Evolutionary conservation across 2,113 vertebrate species (phyloP).

Genomic region (Chloebia gouldiae): DNA sequence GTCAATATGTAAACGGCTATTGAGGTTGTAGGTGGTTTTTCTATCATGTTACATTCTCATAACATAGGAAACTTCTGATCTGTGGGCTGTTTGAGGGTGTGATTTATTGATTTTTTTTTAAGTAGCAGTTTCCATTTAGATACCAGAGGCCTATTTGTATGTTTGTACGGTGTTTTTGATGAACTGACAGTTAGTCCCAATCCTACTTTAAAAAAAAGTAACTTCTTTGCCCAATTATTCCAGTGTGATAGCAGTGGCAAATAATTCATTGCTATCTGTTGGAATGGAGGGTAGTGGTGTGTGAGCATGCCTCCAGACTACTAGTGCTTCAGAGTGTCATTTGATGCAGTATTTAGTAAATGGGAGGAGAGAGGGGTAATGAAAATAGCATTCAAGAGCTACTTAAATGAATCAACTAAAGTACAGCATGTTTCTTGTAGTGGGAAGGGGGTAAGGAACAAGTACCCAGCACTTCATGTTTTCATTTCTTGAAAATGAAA

Average conservation of each 20-base stretch:
- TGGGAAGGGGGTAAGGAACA: not conserved
- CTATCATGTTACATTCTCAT: not conserved
- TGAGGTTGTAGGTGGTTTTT: not conserved
- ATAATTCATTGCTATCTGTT: not conserved
- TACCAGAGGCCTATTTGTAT: not conserved
- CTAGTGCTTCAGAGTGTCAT: not conserved
- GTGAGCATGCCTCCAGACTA: not conserved
- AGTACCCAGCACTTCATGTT: not conserved
- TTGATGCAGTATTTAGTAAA: not conserved
- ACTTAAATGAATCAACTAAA: not conserved
- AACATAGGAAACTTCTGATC: not conserved
- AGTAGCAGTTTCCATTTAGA: not conserved
- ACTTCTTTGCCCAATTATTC: not conserved
- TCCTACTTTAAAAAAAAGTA: not conserved
- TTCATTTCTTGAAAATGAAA: not conserved
- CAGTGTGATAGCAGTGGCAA: not conserved
- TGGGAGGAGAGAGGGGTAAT: not conserved
- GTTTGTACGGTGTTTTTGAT: not conserved
- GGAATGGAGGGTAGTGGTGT: not conserved
- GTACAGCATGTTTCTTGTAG: not conserved
- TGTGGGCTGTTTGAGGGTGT: not conserved
- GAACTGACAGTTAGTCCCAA: not conserved
- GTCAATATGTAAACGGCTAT: not conserved
- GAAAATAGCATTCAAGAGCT: not conserved
- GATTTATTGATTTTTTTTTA: not conserved